phyloP scores from a whole-genome alignment of 2,888 invertebrate genomes.

The Pterostichus niger region DNA sequence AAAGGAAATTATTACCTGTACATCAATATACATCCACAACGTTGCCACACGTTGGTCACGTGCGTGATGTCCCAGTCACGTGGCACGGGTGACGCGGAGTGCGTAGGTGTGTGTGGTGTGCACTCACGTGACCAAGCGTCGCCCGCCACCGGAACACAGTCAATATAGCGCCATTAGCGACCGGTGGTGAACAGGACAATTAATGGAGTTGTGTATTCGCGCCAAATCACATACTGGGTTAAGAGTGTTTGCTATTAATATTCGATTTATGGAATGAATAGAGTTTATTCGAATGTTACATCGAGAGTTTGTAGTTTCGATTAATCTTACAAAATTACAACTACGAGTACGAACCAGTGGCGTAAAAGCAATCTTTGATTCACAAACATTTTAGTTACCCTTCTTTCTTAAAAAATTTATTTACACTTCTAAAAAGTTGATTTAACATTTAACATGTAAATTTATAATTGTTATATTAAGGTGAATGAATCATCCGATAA shows the following conservation, averaged over 20 bases:
- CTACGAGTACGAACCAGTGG: too few relatives aligned
- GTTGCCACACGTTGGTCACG: background rate
- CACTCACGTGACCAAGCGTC: conserved; percentile 32
- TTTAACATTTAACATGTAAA: too few relatives aligned
- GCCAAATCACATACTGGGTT: conserved; percentile 28
- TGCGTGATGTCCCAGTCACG: conserved; percentile 34
- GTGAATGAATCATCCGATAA: too few relatives aligned
- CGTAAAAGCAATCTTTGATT: too few relatives aligned
- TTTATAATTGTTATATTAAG: too few relatives aligned
- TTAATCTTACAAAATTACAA: too few relatives aligned
- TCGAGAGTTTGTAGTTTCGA: too few relatives aligned
- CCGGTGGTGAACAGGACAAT: conserved; percentile 31
- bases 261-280: too few relatives aligned
- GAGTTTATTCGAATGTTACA: too few relatives aligned
- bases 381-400: too few relatives aligned
- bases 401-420: too few relatives aligned
- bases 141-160: conserved; percentile 49
- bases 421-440: too few relatives aligned
- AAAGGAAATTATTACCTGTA: conserved; percentile 24
- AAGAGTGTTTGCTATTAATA: background rate
- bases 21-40: conserved; percentile 20
- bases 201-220: conserved; percentile 3
- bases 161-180: conserved; percentile 52
- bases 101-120: conserved; percentile 33
- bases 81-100: conserved; percentile 27